phyloP scores from a whole-genome alignment of 1,140 invertebrate species.

The Drosophila subpulchrella region DNA sequence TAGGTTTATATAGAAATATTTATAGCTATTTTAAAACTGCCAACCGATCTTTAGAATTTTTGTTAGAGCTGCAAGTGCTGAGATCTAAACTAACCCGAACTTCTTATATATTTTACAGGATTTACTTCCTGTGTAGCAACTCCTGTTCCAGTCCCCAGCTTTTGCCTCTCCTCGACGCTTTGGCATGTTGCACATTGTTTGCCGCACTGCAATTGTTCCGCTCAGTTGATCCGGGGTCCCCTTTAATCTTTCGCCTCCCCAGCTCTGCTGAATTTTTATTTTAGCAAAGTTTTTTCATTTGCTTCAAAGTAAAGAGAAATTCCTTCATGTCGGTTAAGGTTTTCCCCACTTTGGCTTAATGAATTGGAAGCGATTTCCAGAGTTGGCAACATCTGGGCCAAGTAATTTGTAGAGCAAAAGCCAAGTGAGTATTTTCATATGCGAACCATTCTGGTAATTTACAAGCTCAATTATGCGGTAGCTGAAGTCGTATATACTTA shows the following conservation, averaged over 20 bases:
- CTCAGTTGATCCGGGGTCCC: conserved; percentile 57
- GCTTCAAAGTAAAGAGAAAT: conserved; percentile 19
- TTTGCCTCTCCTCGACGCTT: conserved; percentile 16
- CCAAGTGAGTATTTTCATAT: conserved; percentile 16
- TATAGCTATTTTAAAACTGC: no score
- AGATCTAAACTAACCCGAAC: no score
- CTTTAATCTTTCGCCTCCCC: conserved; percentile 25
- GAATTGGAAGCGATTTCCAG: conserved; percentile 56
- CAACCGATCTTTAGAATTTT: no score
- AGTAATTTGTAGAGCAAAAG: conserved; percentile 29
- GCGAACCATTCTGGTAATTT: conserved; percentile 39
- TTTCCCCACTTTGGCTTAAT: conserved; percentile 51
- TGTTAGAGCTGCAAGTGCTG: no score
- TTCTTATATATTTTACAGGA: no score
- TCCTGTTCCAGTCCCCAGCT: not conserved
- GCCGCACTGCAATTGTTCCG: conserved; percentile 74
- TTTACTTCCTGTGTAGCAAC: not conserved
- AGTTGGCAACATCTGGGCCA: conserved; percentile 41
- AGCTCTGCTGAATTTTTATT: conserved; percentile 39
- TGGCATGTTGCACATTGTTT: conserved; percentile 73
- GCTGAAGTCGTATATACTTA: conserved; percentile 34
- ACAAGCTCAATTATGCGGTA: conserved; percentile 57
- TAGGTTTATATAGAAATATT: no score
- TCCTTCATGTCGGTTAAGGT: conserved; percentile 23
- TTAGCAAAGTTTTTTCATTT: conserved; percentile 69